Conservation (phyloP, 1,140 invertebrate species). For the Drusus annulatus region DNA sequence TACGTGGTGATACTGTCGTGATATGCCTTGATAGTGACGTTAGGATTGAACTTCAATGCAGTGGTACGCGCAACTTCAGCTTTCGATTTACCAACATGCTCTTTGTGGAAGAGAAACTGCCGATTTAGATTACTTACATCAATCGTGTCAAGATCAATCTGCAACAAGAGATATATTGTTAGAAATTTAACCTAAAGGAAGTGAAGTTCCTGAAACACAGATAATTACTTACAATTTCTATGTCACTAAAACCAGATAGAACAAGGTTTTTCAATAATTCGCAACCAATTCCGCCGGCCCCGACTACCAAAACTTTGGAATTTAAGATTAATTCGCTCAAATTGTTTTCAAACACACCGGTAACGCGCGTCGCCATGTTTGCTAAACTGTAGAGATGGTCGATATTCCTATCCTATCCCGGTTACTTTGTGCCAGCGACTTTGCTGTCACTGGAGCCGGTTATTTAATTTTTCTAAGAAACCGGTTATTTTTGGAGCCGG, state of each 20-base stretch:
- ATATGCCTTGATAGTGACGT: conserved; percentile 89
- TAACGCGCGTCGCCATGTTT: conserved; percentile 73
- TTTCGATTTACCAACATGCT: conserved; percentile 98
- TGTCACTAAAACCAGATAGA: conserved; percentile 92
- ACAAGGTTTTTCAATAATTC: conserved; percentile 98
- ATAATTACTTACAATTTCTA: conserved; percentile 89
- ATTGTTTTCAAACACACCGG: conserved; percentile 76
- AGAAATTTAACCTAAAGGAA: conserved; percentile 5
- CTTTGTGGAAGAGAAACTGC: conserved; percentile 97
- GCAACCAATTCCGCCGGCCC: conserved; percentile 99
- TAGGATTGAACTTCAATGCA: conserved; percentile 90
- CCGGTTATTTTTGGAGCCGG: too few relatives aligned
- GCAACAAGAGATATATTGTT: conserved; percentile 64
- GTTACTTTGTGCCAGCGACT: too few relatives aligned
- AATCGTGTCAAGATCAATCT: conserved; percentile 99
- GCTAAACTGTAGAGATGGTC: too few relatives aligned
- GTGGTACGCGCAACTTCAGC: conserved; percentile 90
- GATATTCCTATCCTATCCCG: too few relatives aligned
- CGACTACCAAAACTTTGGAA: conserved; percentile 87
- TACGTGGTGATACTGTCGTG: conserved; percentile 96
- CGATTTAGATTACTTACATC: conserved; percentile 99
- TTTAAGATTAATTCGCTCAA: conserved; percentile 73
- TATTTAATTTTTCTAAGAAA: too few relatives aligned
- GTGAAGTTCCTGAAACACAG: neutral
- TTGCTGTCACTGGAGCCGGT: too few relatives aligned